phyloP scores from a whole-genome alignment of 2,113 vertebrate genomes.

The Candoia aspera region DNA sequence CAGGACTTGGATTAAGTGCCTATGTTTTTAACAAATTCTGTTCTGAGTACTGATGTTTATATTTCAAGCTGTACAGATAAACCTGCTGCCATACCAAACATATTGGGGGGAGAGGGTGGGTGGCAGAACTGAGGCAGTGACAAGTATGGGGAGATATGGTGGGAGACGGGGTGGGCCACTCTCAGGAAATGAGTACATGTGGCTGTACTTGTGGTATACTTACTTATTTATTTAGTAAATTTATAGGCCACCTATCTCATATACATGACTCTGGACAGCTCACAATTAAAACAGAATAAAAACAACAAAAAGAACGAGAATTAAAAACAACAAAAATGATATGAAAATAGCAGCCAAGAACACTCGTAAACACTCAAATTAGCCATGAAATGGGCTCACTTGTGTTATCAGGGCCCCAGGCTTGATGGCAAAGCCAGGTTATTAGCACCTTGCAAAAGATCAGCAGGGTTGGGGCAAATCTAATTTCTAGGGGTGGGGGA shows the following conservation, averaged over 20 bases:
- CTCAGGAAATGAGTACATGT: not conserved
- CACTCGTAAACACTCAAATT: not conserved
- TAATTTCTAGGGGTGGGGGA: too few species aligned
- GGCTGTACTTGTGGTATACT: not conserved
- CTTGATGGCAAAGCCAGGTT: too few species aligned
- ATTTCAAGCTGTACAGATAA: not conserved
- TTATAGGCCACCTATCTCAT: not conserved
- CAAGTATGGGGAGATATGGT: not conserved
- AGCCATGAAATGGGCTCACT: not conserved
- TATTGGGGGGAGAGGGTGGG: not conserved
- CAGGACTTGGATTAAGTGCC: not conserved
- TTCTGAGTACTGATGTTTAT: not conserved
- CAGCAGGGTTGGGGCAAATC: too few species aligned
- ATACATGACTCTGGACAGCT: not conserved
- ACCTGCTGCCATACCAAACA: not conserved
- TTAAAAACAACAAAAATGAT: not conserved
- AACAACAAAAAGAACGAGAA: not conserved
- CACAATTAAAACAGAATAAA: not conserved
- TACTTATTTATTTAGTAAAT: not conserved
- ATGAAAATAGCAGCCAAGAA: not conserved
- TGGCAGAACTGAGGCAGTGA: not conserved
- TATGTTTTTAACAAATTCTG: not conserved
- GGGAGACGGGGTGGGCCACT: not conserved
- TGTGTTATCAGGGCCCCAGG: not conserved
- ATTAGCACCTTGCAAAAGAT: too few species aligned